These are phyloP conservation scores for Galaxea fascicularis DNA, from an alignment of 92 coral and sea anemone species.

Conservation along the genomic window DNA sequence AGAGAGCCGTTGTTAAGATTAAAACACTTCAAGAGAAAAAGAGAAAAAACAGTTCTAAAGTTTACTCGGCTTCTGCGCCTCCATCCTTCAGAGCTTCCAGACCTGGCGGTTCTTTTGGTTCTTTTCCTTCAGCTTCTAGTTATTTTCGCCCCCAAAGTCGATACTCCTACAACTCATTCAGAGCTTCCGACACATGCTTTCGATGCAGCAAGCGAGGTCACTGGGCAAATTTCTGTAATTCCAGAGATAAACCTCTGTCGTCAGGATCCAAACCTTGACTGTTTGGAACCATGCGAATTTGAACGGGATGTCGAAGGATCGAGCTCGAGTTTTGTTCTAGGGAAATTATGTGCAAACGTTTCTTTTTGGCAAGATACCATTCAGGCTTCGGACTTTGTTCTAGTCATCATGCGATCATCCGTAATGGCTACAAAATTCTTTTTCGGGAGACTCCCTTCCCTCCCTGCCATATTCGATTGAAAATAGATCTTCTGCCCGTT, in stretches of 20 bases:
- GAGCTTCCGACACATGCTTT: conserved; percentile 3
- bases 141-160: conserved; percentile 25
- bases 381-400: neutral
- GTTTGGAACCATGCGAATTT: neutral
- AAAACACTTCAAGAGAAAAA: conserved; percentile 15
- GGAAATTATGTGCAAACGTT: neutral
- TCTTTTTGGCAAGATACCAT: neutral
- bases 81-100: neutral
- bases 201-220: conserved; percentile 24
- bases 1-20: conserved; percentile 6
- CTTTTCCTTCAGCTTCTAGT: neutral
- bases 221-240: neutral
- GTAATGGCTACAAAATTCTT: neutral
- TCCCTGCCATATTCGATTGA: neutral
- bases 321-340: neutral
- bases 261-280: no score
- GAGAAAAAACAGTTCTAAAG: no score
- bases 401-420: neutral
- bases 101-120: neutral
- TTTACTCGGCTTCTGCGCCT: neutral
- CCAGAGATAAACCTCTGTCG: neutral
- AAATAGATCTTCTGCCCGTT: neutral
- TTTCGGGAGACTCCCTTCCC: neutral
- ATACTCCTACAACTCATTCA: neutral
- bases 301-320: neutral